Conservation (phyloP, 2,888 invertebrate species). For the Melanophora roralis region DNA sequence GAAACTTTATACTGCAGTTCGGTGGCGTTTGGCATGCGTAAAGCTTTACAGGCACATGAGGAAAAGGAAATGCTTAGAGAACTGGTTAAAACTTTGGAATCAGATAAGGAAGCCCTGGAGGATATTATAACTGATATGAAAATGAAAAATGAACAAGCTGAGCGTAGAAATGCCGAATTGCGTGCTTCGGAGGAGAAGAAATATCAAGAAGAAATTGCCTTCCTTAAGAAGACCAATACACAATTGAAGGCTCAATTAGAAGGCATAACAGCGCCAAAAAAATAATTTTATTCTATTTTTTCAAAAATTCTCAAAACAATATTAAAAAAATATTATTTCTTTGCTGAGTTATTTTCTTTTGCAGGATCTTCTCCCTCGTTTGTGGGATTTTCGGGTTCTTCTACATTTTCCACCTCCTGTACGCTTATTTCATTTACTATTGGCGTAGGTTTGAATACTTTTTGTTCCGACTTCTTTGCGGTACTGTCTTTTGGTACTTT, state of each 20-base stretch:
- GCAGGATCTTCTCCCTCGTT: slow-evolving; percentile 9
- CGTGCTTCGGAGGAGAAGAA: slow-evolving; percentile 94
- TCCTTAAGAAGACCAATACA: slow-evolving; percentile 94
- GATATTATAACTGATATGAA: slow-evolving; percentile 80
- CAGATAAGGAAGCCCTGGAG: slow-evolving; percentile 76
- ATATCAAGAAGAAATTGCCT: slow-evolving; percentile 93
- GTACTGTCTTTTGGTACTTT: slow-evolving; percentile 53
- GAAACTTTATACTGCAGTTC: slow-evolving; percentile 98
- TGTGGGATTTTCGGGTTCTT: not conserved
- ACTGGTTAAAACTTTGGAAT: slow-evolving; percentile 84
- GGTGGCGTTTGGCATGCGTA: slow-evolving; percentile 97
- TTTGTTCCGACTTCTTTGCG: slow-evolving; percentile 46
- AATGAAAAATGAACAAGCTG: slow-evolving; percentile 88
- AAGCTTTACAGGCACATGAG: slow-evolving; percentile 89
- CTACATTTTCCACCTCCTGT: slow-evolving; percentile 67
- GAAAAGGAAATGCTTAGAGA: slow-evolving; percentile 88
- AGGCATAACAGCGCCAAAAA: slow-evolving; percentile 96
- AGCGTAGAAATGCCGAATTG: slow-evolving; percentile 88
- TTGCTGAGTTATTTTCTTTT: not conserved
- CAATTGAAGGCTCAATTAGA: slow-evolving; percentile 96
- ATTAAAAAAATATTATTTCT: slow-evolving; percentile 30
- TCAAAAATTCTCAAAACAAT: slow-evolving; percentile 20
- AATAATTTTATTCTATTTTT: slow-evolving; percentile 78
- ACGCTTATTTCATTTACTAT: slow-evolving; percentile 79
- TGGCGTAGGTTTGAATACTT: slow-evolving; percentile 72